Conservation (phyloP, 37 sponge, comb jelly and placozoan genomes). For the Amphimedon queenslandica region DNA sequence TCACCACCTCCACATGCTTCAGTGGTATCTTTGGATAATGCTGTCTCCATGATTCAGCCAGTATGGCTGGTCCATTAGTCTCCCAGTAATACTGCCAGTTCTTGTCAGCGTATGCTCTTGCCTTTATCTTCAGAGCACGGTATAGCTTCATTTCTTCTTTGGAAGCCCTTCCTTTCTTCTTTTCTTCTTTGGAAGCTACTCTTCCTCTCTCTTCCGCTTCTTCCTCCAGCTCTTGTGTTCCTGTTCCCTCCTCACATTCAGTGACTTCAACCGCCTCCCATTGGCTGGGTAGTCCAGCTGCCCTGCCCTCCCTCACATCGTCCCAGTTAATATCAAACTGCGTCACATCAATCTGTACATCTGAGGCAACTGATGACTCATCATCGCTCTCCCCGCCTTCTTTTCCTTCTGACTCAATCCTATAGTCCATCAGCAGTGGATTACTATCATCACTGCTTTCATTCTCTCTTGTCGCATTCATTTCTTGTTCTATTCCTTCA, state of each 20-base stretch:
- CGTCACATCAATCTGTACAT: slow-evolving; percentile 8
- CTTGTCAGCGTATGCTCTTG: slow-evolving; percentile 46
- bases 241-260: background rate
- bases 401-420: no score
- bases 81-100: slow-evolving; percentile 56
- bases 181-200: background rate
- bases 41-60: slow-evolving; percentile 33
- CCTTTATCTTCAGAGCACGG: slow-evolving; percentile 46
- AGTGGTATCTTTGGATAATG: slow-evolving; percentile 50
- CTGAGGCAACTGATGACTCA: background rate
- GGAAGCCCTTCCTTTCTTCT: background rate
- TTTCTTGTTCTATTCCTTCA: no score
- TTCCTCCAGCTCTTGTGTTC: background rate
- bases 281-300: slow-evolving; percentile 63
- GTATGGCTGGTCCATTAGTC: slow-evolving; percentile 43
- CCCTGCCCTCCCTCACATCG: slow-evolving; percentile 46
- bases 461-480: no score
- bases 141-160: slow-evolving; percentile 1
- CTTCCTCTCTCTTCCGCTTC: background rate
- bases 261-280: slow-evolving; percentile 27
- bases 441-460: no score
- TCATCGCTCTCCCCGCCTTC: background rate
- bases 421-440: no score
- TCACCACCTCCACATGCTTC: slow-evolving; percentile 16
- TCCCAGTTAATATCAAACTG: slow-evolving; percentile 50